Evolutionary conservation across 1,140 invertebrate genomes (phyloP), one percentile per base, ranked within the genome.

Genomic region (Eueides isabella): DNA sequence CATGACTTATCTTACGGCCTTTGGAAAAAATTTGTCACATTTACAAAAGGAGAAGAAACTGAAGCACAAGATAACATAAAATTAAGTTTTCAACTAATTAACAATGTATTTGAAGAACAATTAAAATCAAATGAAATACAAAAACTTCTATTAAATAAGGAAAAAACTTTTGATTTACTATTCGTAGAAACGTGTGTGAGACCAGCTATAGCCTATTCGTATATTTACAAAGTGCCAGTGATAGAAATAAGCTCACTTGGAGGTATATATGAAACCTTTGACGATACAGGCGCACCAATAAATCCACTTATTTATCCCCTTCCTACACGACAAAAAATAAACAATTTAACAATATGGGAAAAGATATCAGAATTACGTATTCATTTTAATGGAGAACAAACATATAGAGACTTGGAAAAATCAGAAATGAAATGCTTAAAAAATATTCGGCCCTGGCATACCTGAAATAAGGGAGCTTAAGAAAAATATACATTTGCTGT

Each of bases 401-500:
- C 1, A 5, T 44, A 35, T 48, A 1, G 33, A 63, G 16, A 70
- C 11, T 16, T 61, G 4, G n/a, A 16, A 14, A 23, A 67, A 7
- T 38, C 41, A 7, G 76, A 75, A 64, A 82, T 55, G 19, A 48
- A 61, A 74, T 81, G 64, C n/a, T 78, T 9, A 73, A 75, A 66
- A 63, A 62, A 11, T 77, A 6, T 78, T 83, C 41, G 81, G 76
- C 19, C n/a, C 63, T 6, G 80, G 85, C 30, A 67, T 66, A 7
- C 79, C 94, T 28, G 4, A 93, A 89, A 55, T 76, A 4, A 61
- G 48, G 23, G 73, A 84, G 19, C 67, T 77, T 7, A 82, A 87
- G 29, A 84, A 85, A 67, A 94, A 93, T 79, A 82, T 94, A 3
- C 92, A 93, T 61, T 80, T 96, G 82, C 41, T 95, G 12, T 92